Conservation (phyloP, 2,888 invertebrate genomes). For the Heliconius hortense region DNA sequence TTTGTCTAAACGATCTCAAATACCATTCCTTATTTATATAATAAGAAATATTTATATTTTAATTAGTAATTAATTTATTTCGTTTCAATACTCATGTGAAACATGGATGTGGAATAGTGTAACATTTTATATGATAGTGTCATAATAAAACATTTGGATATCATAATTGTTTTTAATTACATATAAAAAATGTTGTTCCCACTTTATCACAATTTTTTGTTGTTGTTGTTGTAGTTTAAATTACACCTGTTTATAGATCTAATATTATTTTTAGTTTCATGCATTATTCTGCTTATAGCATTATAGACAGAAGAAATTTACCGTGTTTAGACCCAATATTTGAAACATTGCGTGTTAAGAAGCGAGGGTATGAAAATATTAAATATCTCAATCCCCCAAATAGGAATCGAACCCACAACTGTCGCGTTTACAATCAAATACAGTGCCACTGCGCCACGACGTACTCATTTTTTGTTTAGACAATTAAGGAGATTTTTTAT, state of each 20-base stretch:
- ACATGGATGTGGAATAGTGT: conserved; percentile 59
- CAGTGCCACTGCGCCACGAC: too few relatives aligned
- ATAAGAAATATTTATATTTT: conserved; percentile 42
- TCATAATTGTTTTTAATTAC: conserved; percentile 30
- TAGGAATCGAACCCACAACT: too few relatives aligned
- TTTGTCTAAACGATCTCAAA: conserved; percentile 12
- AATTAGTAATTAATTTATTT: conserved; percentile 40
- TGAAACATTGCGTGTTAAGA: background rate
- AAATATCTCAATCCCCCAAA: too few relatives aligned
- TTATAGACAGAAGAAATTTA: too few relatives aligned
- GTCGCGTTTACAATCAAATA: too few relatives aligned
- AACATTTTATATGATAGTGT: conserved; percentile 56
- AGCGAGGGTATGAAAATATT: background rate
- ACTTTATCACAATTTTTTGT: conserved; percentile 30
- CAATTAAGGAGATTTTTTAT: background rate
- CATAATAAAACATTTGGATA: conserved; percentile 41
- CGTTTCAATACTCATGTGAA: conserved; percentile 64
- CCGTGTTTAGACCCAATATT: background rate
- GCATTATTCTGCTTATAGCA: background rate
- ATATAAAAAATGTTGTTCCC: conserved; percentile 28
- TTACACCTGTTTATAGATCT: background rate
- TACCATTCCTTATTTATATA: conserved; percentile 51
- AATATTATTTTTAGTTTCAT: background rate
- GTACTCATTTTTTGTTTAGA: too few relatives aligned
- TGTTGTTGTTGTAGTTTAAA: background rate